Percentiles rank a stretch among this genome's conserved stretches.
Evolutionary conservation across 2,797 vertebrate genomes (phyloP).

Genomic region (Acestrorhynchus altus): DNA sequence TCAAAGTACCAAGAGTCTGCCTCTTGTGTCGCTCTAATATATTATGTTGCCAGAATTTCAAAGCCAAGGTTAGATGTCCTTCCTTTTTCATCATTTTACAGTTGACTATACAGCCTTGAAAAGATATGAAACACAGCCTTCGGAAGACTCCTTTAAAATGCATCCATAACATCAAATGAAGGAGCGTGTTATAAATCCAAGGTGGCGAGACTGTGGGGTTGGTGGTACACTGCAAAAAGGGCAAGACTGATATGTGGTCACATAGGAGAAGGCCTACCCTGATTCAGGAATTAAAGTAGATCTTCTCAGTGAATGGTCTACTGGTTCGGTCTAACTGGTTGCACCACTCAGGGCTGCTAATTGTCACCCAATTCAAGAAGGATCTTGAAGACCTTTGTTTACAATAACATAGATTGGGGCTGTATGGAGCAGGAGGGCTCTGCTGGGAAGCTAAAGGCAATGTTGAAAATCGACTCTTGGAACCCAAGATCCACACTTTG

Average conservation of each 20-base stretch:
- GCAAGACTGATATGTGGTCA: neutral
- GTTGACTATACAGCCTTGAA: constrained; percentile 51
- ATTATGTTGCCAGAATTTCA: constrained; percentile 29
- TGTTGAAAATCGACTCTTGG: no score
- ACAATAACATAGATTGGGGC: no score
- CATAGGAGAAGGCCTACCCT: neutral
- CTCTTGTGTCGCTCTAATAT: constrained; percentile 26
- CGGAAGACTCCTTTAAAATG: constrained; percentile 36
- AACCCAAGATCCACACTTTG: no score
- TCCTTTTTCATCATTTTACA: constrained; percentile 52
- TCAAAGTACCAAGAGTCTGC: constrained; percentile 13
- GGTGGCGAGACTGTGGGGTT: neutral
- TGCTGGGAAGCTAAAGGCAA: no score
- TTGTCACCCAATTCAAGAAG: no score
- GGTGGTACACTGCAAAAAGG: neutral
- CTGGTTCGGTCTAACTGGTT: no score
- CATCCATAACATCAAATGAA: constrained; percentile 31
- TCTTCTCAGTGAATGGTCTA: no score
- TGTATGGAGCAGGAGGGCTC: no score
- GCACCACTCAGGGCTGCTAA: no score
- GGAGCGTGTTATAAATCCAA: constrained; percentile 35
- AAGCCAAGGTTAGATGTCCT: constrained; percentile 45
- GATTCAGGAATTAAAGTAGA: neutral
- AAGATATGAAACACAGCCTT: constrained; percentile 24
- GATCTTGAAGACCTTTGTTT: no score